phyloP scores from a whole-genome alignment of 2,113 vertebrate species.

The Ictalurus furcatus region DNA sequence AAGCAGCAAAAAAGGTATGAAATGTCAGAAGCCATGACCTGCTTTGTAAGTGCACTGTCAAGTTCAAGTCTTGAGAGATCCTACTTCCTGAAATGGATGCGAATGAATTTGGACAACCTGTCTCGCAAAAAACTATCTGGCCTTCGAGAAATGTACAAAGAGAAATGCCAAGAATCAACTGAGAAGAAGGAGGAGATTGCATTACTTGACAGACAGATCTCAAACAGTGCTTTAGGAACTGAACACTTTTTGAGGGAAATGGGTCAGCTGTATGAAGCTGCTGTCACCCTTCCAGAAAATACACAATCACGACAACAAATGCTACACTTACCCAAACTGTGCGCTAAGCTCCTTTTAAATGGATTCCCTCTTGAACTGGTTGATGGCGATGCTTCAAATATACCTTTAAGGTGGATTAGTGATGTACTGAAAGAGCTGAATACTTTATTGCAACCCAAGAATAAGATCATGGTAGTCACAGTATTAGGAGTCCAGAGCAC shows the following conservation, averaged over 20 bases:
- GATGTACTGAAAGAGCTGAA: constrained; percentile 68
- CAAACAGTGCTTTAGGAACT: constrained; percentile 71
- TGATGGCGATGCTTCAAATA: constrained; percentile 75
- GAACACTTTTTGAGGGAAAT: constrained; percentile 81
- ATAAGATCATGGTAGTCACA: constrained; percentile 72
- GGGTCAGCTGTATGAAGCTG: constrained; percentile 80
- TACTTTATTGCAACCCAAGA: constrained; percentile 57
- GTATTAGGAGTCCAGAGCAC: constrained; percentile 79
- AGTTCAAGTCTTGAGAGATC: constrained; percentile 49
- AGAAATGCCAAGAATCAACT: constrained; percentile 45
- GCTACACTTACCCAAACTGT: constrained; percentile 60
- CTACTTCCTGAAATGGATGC: constrained; percentile 71
- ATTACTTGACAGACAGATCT: constrained; percentile 62
- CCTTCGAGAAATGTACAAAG: constrained; percentile 58
- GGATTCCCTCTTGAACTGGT: constrained; percentile 80
- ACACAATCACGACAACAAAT: constrained; percentile 30
- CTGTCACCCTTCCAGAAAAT: constrained; percentile 54
- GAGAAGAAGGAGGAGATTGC: constrained; percentile 60
- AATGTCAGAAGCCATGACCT: constrained; percentile 58
- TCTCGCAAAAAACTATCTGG: constrained; percentile 48
- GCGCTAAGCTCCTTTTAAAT: constrained; percentile 69
- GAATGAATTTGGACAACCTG: constrained; percentile 63
- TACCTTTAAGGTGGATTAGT: constrained; percentile 76
- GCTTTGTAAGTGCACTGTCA: constrained; percentile 60
- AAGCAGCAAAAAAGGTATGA: constrained; percentile 43